These are phyloP conservation scores for Phengaris alcon DNA, from an alignment of 2,888 invertebrate genomes.

Conservation along the genomic window DNA sequence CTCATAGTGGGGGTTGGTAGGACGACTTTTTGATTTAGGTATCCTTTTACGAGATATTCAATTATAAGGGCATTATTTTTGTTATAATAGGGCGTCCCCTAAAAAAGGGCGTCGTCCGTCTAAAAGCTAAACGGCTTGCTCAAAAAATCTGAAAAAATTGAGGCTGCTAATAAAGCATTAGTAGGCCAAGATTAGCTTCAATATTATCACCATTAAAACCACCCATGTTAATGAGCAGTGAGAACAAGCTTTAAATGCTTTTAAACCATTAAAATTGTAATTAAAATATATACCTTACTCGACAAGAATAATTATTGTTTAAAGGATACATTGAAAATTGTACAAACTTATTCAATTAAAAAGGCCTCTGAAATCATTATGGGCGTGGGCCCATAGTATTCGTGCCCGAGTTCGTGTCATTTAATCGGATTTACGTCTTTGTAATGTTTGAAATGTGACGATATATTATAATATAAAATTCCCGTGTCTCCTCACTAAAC, in stretches of 20 bases:
- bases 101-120: too few species aligned
- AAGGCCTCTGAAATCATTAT: constrained; percentile 14
- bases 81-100: too few species aligned
- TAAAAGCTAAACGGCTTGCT: too few species aligned
- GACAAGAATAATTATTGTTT: background rate
- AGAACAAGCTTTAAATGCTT: background rate
- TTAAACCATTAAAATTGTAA: constrained; percentile 5
- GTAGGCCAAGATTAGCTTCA: too few species aligned
- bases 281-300: constrained; percentile 3
- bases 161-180: too few species aligned
- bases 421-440: background rate
- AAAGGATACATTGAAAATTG: constrained; percentile 24
- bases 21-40: too few species aligned
- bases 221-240: background rate
- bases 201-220: background rate
- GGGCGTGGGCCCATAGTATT: background rate
- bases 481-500: background rate
- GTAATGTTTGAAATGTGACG: constrained; percentile 8
- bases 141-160: too few species aligned
- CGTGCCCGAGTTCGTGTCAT: background rate
- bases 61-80: too few species aligned
- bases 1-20: too few species aligned
- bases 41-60: too few species aligned
- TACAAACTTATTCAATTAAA: constrained; percentile 20
- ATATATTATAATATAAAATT: background rate